Evolutionary conservation across 1,140 invertebrate species (phyloP).

Genomic region (Drosophila suzukii): DNA sequence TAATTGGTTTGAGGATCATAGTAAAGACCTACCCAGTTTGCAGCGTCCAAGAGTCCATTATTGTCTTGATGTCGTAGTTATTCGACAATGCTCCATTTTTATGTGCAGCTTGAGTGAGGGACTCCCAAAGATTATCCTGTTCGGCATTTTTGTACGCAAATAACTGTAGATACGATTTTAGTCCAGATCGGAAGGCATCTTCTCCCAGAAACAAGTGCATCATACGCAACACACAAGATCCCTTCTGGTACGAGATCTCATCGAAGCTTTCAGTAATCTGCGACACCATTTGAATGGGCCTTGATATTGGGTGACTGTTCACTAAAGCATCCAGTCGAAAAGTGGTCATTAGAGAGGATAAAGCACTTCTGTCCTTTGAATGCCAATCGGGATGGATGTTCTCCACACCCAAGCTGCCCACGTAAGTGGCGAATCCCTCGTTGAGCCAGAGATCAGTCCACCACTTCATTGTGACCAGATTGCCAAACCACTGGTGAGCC

Average conservation of each 20-base stretch:
- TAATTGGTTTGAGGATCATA: too few species aligned
- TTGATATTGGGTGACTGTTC: slow-evolving; percentile 87
- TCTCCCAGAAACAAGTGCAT: slow-evolving; percentile 94
- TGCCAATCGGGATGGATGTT: slow-evolving; percentile 87
- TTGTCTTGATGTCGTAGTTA: slow-evolving; percentile 86
- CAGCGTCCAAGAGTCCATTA: slow-evolving; percentile 93
- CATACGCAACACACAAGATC: slow-evolving; percentile 92
- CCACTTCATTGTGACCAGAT: slow-evolving; percentile 92
- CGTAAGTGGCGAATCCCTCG: slow-evolving; percentile 93
- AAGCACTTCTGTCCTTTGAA: slow-evolving; percentile 87
- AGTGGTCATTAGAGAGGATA: slow-evolving; percentile 85
- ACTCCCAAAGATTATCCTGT: slow-evolving; percentile 92
- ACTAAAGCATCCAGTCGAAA: slow-evolving; percentile 86
- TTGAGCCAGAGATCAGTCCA: slow-evolving; percentile 95
- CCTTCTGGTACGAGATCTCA: slow-evolving; percentile 94
- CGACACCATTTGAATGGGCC: slow-evolving; percentile 87
- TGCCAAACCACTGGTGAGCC: slow-evolving; percentile 92
- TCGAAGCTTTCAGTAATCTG: slow-evolving; percentile 95
- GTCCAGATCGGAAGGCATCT: slow-evolving; percentile 88
- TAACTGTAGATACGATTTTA: slow-evolving; percentile 87
- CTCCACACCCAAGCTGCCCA: slow-evolving; percentile 86
- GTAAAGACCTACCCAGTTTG: slow-evolving; percentile 86
- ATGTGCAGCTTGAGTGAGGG: slow-evolving; percentile 88
- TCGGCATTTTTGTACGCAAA: slow-evolving; percentile 89
- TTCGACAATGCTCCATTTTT: slow-evolving; percentile 84